These are phyloP conservation scores for Sinocyclocheilus anshuiensis DNA, from an alignment of 2,113 vertebrate genomes.

Conservation along the genomic window DNA sequence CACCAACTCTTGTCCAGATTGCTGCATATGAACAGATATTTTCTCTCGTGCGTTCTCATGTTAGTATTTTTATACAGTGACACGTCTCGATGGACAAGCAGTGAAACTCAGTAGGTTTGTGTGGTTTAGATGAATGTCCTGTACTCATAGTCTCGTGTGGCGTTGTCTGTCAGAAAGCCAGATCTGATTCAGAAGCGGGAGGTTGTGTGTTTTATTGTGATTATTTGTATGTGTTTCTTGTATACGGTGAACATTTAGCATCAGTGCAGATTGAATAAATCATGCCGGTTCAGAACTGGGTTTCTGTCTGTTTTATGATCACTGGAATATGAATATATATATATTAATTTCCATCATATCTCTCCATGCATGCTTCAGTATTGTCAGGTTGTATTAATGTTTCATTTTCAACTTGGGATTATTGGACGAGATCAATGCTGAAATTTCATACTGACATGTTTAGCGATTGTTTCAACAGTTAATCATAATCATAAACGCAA, in stretches of 20 bases:
- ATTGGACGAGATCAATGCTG: no score
- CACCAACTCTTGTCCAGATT: not conserved
- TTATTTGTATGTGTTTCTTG: conserved; percentile 96
- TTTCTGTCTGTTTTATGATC: not conserved
- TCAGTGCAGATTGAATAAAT: conserved; percentile 99
- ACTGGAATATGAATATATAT: no score
- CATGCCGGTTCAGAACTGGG: conserved; percentile 61
- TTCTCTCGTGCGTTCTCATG: conserved; percentile 50
- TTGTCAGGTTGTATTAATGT: not conserved
- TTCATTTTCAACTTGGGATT: not conserved
- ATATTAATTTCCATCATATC: no score
- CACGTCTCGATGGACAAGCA: conserved; percentile 78
- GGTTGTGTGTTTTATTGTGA: conserved; percentile 88
- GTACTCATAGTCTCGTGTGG: conserved; percentile 45
- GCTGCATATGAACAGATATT: conserved; percentile 44
- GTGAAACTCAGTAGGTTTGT: conserved; percentile 86
- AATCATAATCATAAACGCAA: not conserved
- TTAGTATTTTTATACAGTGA: conserved; percentile 86
- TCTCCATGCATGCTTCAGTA: no score
- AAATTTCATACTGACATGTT: not conserved
- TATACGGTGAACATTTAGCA: conserved; percentile 98
- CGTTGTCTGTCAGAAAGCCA: not conserved
- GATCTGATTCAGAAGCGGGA: not conserved
- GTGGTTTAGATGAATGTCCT: conserved; percentile 90
- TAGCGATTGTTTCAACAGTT: not conserved